Evolutionary conservation across 2,888 invertebrate species (phyloP), one percentile per base, ranked within the genome.

Genomic region (Pharmacophagus antenor): DNA sequence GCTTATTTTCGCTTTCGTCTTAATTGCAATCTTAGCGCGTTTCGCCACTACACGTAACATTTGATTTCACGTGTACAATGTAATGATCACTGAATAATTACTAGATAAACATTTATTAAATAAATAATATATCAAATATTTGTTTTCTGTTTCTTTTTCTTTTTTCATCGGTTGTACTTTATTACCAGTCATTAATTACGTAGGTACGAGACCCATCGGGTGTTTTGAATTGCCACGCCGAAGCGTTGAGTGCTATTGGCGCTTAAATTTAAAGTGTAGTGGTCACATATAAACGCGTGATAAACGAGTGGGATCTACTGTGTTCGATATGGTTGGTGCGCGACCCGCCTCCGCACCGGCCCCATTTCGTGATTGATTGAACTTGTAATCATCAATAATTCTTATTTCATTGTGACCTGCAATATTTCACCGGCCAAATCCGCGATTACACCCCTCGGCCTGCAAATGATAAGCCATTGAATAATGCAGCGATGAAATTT

Each of bases 391-490:
- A 74, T 79, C 76, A 74, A 81, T 80, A 77, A 79, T 79, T 79
- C 78, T 77, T 79, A 74, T 79, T 79, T 78, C 78, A 77, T 81
- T 84, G 81, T 80, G 73, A 61, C 61, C 63, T 63, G 70, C 73
- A 73, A 82, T 84, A 82, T 81, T 78, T 81, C 75, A 79, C 67
- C 65, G 67, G 52, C 56, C 53, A 57, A n/a, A 44, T 65, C 67
- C 56, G 57, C 64, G 60, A 63, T 48, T 52, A 53, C 68, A 68
- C 72, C n/a, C 48, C 49, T 70, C 70, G 69, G 60, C 65, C 58
- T 66, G 66, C 63, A 63, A 63, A 64, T 69, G 72, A 74, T 76
- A 71, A 70, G 69, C 62, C 64, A 62, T 63, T 77, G 80, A 80
- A 72, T 76, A 74, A 82, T 81, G 74, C 71, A 58, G 41, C 66